Evolutionary conservation across 1,140 invertebrate genomes (phyloP).

Genomic region (Achroia grisella): DNA sequence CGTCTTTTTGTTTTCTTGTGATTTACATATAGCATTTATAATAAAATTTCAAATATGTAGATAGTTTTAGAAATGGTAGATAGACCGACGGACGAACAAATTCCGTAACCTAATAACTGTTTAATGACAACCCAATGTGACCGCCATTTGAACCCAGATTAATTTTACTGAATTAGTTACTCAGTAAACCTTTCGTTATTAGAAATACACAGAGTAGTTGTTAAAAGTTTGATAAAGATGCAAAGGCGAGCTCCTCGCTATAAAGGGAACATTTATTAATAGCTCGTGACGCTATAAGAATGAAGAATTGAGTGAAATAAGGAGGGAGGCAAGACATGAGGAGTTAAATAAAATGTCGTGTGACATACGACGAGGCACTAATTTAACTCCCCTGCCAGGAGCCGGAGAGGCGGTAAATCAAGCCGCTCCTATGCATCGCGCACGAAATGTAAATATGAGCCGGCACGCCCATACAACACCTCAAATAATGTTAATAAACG

Average conservation of each 20-base stretch:
- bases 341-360: conserved; percentile 53
- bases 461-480: conserved; percentile 43
- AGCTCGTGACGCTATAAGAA: conserved; percentile 42
- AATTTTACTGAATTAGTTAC: background rate
- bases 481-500: conserved; percentile 37
- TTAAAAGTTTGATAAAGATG: conserved; percentile 4
- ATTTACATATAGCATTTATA: too few species aligned
- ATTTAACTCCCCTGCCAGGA: conserved; percentile 50
- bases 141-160: background rate
- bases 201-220: too few species aligned
- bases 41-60: too few species aligned
- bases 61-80: too few species aligned
- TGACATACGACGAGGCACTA: conserved; percentile 55
- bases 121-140: too few species aligned
- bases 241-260: conserved; percentile 23
- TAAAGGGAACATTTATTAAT: conserved; percentile 62
- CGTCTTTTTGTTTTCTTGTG: too few species aligned
- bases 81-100: too few species aligned
- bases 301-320: conserved; percentile 42
- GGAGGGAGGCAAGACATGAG: conserved; percentile 26
- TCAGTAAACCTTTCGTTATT: too few species aligned
- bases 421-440: conserved; percentile 32
- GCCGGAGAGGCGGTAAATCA: conserved; percentile 48
- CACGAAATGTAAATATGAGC: conserved; percentile 33
- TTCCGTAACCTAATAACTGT: too few species aligned